Evolutionary conservation across 2,113 vertebrate genomes (phyloP), one percentile per base, ranked within the genome.

Genomic region (Typhlomys cinereus): DNA sequence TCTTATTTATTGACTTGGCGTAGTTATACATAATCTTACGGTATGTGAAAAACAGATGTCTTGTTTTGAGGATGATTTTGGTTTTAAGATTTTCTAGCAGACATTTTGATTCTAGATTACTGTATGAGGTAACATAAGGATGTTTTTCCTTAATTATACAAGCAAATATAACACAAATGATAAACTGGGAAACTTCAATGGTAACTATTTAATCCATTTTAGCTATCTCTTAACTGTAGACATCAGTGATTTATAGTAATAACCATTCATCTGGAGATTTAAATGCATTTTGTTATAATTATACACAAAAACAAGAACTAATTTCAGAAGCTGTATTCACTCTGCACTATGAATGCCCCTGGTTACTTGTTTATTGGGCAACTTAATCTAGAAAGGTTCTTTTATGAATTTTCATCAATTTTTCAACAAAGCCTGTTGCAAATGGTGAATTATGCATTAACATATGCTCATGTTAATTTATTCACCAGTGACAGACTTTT

Each of bases 391-490:
- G 66, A 91, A 95, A 93, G 88, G 20, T 84, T 93, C 94, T 97
- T 95, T 97, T 96, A 97, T 97, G 96, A 97, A 98, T 98, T 97
- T 97, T 94, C 95, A 97, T 97, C 94, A 94, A 89, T 96, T 96
- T 97, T 97, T 96, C 78, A 97, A 95, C 96, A 97, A 97, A 97
- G 94, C 74, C 59, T 36, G 88, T 97, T 95, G 95, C 87, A 89
- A 97, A 92, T 54, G 15, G 96, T 98, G 96, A 98, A 98, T 97
- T 97, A 97, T 97, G 97, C 97, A 98, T 98, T 96, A 97, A 96
- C 98, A 97, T 98, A 97, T 98, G 98, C 95, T 97, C 97, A 82
- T 95, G 96, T 83, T 98, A 97, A 98, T 98, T 96, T 97, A 94
- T 94, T 94, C 86, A 27, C 80, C 0, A 31, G 64, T 96, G 97